These are phyloP conservation scores for Sarcophaga variegata DNA, from an alignment of 2,888 invertebrate genomes.

Conservation along the genomic window DNA sequence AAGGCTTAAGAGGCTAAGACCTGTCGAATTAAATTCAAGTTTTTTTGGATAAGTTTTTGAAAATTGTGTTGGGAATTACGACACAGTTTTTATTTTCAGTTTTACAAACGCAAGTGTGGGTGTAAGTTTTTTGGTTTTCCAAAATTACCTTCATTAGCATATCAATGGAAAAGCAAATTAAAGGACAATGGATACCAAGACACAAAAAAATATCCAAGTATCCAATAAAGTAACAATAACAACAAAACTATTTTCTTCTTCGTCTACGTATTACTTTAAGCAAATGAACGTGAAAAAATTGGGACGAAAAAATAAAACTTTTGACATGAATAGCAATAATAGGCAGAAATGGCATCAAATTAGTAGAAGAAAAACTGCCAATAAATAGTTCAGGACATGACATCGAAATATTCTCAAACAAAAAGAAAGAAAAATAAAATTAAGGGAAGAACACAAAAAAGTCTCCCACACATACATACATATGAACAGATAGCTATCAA, in stretches of 20 bases:
- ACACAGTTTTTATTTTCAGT: neutral
- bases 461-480: neutral
- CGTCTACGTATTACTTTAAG: neutral
- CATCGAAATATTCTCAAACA: neutral
- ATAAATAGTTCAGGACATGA: conserved; percentile 55
- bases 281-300: neutral
- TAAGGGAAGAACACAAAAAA: neutral
- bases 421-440: neutral
- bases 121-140: conserved; percentile 17
- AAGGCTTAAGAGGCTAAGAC: neutral
- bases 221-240: neutral
- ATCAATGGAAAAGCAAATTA: conserved; percentile 53
- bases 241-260: conserved; percentile 47
- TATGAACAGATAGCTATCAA: neutral
- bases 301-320: conserved; percentile 41
- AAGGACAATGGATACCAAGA: conserved; percentile 29
- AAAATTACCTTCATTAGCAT: conserved; percentile 50
- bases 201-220: neutral
- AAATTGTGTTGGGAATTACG: neutral
- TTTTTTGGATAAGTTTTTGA: neutral
- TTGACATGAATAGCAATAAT: conserved; percentile 58
- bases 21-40: neutral
- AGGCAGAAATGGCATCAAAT: conserved; percentile 50
- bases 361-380: conserved; percentile 55
- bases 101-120: neutral